phyloP scores from a whole-genome alignment of 2,113 vertebrate genomes.

The Heptranchias perlo region DNA sequence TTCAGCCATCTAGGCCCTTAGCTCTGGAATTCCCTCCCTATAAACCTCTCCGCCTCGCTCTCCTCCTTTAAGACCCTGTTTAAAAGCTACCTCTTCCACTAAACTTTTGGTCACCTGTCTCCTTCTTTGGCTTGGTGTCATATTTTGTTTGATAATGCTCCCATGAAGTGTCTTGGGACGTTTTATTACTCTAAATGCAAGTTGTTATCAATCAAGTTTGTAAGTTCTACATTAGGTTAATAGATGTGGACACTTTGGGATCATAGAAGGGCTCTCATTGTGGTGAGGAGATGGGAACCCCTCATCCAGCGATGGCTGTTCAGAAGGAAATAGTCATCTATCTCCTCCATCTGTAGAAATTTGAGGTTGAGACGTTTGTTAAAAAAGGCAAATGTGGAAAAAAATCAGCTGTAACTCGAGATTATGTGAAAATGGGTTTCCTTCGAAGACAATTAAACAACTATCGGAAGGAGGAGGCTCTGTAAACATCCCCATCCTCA shows the following conservation, averaged over 20 bases:
- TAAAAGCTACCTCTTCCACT: too few species aligned
- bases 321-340: background rate
- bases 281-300: background rate
- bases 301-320: background rate
- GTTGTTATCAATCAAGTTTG: background rate
- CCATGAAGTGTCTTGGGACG: background rate
- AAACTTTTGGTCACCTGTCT: too few species aligned
- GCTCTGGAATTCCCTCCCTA: too few species aligned
- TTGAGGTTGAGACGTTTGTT: background rate
- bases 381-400: background rate
- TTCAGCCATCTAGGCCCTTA: too few species aligned
- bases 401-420: background rate
- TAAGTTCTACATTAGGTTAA: background rate
- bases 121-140: too few species aligned
- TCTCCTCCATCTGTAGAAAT: background rate
- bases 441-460: too few species aligned
- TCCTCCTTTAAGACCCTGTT: too few species aligned
- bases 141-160: too few species aligned
- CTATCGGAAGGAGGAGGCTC: too few species aligned
- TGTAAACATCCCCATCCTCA: too few species aligned
- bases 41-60: too few species aligned
- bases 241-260: background rate
- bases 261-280: background rate
- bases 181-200: too few species aligned
- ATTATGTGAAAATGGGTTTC: background rate